Base-by-base conservation (phyloP, 2,888 invertebrate genomes). In the Gonocerus acuteangulatus region DNA sequence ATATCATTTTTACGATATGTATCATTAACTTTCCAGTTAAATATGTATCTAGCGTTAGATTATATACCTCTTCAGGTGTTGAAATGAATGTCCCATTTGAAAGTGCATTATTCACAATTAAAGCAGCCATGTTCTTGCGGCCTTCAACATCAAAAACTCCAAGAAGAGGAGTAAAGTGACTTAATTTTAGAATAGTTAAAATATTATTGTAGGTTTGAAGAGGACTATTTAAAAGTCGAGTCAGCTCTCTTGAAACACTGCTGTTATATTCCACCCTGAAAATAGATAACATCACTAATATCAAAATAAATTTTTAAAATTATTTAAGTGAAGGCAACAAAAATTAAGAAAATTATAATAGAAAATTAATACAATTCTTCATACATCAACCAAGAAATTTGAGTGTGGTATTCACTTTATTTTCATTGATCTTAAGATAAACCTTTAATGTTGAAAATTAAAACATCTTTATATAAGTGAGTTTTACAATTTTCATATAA, bases 181-280 rank as follows among this genome's bases (percentile, higher is more conserved):
- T 85, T 66, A 99, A 77, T 70, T 89, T 83, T 61, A 95, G 81
- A 15, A 99, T 83, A 0, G 87, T 89, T 48, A 96, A 78, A 13
- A 95, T 83, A 74, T 95, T 89, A 74, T 91, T 92, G 77, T 96
- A 97, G 71, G 89, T 89, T 73, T 96, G 95, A 1, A 96, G 84
- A 0, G 97, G 96, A 48, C 97, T 88, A 74, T 94, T 91, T 71
- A 99, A 80, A 62, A 99, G 82, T 71, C 93, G 87, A 71, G 90
- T 88, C 65, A 99, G 78, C 73, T 99, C 99, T 70, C 91, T 88
- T 68, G 95, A 95, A 0, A 96, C 92, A 2, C 86, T 82, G 45
- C 86, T 85, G 71, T 85, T 85, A 71, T 85, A 85, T 71, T 88
- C 86, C 48, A 91, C 75, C 67, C 87, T 87, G 72, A 7, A 72